Percentiles rank a stretch among this genome's conserved stretches.
Evolutionary conservation across 2,113 vertebrate genomes (phyloP).

Genomic region (Ptilorrhoa leucosticta): DNA sequence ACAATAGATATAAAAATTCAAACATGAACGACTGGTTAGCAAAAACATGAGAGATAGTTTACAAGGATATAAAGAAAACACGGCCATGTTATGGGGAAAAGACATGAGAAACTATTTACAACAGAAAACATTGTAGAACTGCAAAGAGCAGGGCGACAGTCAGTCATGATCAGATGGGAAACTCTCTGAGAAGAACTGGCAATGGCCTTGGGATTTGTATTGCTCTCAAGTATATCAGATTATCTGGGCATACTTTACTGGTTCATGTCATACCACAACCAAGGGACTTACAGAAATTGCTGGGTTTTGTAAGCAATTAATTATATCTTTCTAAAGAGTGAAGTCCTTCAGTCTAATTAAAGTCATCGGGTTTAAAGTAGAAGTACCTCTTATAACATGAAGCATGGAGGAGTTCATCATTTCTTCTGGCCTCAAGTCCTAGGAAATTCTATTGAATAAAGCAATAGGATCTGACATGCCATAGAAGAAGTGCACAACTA

Average conservation of each 20-base stretch:
- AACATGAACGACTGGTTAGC: too few relatives aligned
- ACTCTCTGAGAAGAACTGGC: neutral
- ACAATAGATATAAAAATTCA: too few relatives aligned
- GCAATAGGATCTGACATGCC: neutral
- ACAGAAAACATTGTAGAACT: too few relatives aligned
- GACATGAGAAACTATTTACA: too few relatives aligned
- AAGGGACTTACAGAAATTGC: neutral
- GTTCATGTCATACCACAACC: neutral
- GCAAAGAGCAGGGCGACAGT: too few relatives aligned
- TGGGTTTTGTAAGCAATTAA: neutral
- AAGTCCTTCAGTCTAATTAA: neutral
- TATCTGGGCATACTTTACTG: neutral
- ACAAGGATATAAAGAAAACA: too few relatives aligned
- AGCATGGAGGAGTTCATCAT: rapidly evolving
- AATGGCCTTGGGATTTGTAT: neutral
- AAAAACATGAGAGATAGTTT: too few relatives aligned
- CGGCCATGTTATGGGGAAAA: too few relatives aligned
- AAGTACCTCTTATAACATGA: neutral
- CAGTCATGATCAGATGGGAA: neutral
- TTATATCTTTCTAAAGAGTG: neutral
- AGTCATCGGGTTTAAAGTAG: neutral
- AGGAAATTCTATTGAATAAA: neutral
- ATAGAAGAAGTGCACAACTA: neutral
- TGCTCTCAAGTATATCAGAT: neutral
- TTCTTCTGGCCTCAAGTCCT: neutral